A percentile compares a stretch with the other conserved stretches of the same genome.
phyloP scores from a whole-genome alignment of 2,888 invertebrate species.

The Latrodectus hesperus region DNA sequence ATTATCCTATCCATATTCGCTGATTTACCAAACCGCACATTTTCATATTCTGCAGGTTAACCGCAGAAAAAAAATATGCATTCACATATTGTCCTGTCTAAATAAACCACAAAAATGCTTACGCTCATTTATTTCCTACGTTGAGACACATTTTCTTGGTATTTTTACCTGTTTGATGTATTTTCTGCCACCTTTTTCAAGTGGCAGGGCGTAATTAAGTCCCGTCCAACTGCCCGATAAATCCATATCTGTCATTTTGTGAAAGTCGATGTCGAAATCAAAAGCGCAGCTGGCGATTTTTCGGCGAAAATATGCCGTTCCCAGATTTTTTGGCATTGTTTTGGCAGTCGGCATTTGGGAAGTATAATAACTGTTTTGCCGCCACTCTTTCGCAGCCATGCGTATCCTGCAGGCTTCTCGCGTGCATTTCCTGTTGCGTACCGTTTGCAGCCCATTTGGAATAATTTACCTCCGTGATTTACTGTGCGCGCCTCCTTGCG shows the following conservation, averaged over 20 bases:
- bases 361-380: not conserved
- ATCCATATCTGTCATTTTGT: not conserved
- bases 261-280: not conserved
- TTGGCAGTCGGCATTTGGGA: not conserved
- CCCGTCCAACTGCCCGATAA: not conserved
- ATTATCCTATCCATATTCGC: too few relatives aligned
- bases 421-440: not conserved
- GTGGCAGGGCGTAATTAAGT: not conserved
- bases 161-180: not conserved
- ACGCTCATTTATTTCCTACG: not conserved
- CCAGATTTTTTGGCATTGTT: not conserved
- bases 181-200: not conserved
- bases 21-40: not conserved
- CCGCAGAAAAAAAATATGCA: too few relatives aligned
- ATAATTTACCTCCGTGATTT: not conserved
- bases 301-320: not conserved
- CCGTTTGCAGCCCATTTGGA: not conserved
- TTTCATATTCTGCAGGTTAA: not conserved
- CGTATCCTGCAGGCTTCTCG: not conserved
- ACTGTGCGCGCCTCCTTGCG: not conserved
- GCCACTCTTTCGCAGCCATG: not conserved
- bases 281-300: constrained; percentile 1
- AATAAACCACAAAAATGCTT: not conserved
- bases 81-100: not conserved
- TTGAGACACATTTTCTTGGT: not conserved